Evolutionary conservation across 2,113 vertebrate genomes (phyloP).

Genomic region (Scopus umbretta): DNA sequence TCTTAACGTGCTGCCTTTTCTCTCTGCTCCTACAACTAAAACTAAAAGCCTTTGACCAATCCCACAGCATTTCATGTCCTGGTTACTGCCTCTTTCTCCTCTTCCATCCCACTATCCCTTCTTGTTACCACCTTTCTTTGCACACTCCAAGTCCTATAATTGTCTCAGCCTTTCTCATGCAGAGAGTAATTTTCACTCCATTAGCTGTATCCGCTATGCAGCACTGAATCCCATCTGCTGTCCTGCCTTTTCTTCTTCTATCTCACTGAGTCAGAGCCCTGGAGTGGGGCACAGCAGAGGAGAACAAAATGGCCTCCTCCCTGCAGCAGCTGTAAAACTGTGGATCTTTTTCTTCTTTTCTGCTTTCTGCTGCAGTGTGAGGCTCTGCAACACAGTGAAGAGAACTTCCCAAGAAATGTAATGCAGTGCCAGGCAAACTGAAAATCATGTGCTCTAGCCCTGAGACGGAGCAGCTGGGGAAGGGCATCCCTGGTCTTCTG

Average conservation of each 20-base stretch:
- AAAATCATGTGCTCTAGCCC: not conserved
- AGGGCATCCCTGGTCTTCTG: not conserved
- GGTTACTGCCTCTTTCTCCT: not conserved
- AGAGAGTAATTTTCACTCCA: not conserved
- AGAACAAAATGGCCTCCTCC: not conserved
- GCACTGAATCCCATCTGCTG: not conserved
- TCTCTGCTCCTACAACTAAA: not conserved
- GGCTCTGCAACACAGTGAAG: not conserved
- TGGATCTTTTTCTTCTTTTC: not conserved
- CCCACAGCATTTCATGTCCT: not conserved
- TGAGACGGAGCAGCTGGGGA: not conserved
- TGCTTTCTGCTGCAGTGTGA: not conserved
- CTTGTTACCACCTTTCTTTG: not conserved
- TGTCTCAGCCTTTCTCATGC: not conserved
- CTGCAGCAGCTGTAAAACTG: not conserved
- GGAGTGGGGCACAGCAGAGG: not conserved
- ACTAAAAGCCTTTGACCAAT: not conserved
- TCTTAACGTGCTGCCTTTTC: not conserved
- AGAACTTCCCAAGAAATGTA: not conserved
- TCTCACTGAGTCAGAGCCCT: rapidly evolving
- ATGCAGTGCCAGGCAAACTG: not conserved
- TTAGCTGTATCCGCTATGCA: not conserved
- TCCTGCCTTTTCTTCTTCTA: not conserved
- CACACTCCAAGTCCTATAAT: not conserved
- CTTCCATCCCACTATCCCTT: not conserved